Evolutionary conservation across 2,113 vertebrate genomes (phyloP).

Genomic region (Eleginops maclovinus): DNA sequence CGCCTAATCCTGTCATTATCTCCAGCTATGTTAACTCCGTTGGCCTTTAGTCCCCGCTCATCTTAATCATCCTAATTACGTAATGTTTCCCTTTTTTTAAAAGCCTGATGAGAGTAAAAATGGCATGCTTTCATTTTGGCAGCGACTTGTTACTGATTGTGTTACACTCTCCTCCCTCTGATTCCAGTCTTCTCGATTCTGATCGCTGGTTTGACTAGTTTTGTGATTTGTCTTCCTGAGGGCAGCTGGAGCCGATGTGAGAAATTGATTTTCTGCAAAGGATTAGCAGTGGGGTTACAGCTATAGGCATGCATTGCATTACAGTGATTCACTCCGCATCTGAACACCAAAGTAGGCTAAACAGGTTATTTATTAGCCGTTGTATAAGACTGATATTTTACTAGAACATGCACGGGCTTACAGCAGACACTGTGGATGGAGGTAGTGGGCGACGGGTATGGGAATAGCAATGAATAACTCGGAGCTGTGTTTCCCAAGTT

Average conservation of each 20-base stretch:
- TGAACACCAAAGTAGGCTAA: constrained; percentile 45
- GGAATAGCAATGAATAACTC: constrained; percentile 59
- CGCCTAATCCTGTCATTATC: constrained; percentile 62
- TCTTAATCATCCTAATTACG: constrained; percentile 69
- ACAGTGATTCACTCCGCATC: constrained; percentile 52
- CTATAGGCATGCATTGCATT: constrained; percentile 66
- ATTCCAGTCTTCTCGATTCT: constrained; percentile 59
- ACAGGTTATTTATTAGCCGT: constrained; percentile 50
- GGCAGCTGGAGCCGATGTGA: constrained; percentile 56
- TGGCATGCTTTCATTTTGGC: constrained; percentile 36
- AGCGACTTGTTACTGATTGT: constrained; percentile 40
- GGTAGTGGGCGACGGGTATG: constrained; percentile 44
- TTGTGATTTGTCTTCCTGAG: constrained; percentile 58
- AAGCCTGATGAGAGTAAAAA: constrained; percentile 48
- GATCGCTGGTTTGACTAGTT: constrained; percentile 55
- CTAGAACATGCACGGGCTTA: constrained; percentile 3
- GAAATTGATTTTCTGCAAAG: constrained; percentile 73
- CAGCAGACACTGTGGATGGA: constrained; percentile 24
- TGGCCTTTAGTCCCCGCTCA: constrained; percentile 62
- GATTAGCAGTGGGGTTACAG: constrained; percentile 61
- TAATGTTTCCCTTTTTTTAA: constrained; percentile 58
- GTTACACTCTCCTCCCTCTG: constrained; percentile 30
- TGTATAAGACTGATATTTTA: constrained; percentile 31
- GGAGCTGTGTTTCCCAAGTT: constrained; percentile 51
- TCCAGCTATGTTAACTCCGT: constrained; percentile 58